Percentiles rank a stretch among this genome's conserved stretches.
Evolutionary conservation across 2,888 invertebrate genomes (phyloP).

Genomic region (Erpobdella octoculata): DNA sequence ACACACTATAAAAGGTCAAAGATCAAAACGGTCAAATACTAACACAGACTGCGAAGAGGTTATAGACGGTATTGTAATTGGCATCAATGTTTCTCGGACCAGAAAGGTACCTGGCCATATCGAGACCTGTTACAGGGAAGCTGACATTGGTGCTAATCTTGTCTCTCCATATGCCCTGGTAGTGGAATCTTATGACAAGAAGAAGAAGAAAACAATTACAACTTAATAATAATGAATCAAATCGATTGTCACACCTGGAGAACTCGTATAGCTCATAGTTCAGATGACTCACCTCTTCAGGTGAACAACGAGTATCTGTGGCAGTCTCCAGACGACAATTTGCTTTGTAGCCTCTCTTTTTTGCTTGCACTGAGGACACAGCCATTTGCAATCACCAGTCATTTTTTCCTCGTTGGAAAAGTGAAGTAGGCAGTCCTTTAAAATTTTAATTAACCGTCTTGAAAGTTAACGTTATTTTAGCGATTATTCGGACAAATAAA

Average conservation of each 20-base stretch:
- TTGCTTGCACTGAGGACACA: slow-evolving; percentile 72
- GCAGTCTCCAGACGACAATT: slow-evolving; percentile 73
- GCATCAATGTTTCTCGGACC: background rate
- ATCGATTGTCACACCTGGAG: no score
- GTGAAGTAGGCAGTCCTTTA: slow-evolving; percentile 71
- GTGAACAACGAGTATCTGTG: slow-evolving; percentile 75
- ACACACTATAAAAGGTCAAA: background rate
- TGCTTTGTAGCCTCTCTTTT: slow-evolving; percentile 73
- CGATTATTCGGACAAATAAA: no score
- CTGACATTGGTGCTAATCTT: slow-evolving; percentile 61
- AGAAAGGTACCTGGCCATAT: slow-evolving; percentile 46
- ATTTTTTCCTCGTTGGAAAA: slow-evolving; percentile 74
- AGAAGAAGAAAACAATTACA: no score
- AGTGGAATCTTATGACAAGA: slow-evolving; percentile 57
- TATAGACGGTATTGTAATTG: slow-evolving; percentile 55
- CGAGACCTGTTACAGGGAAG: slow-evolving; percentile 57
- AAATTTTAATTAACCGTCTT: no score
- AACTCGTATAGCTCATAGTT: no score
- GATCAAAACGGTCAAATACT: slow-evolving; percentile 36
- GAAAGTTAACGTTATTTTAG: no score
- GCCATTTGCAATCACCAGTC: slow-evolving; percentile 64
- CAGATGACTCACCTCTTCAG: slow-evolving; percentile 72
- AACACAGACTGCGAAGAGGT: slow-evolving; percentile 72
- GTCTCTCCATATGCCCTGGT: slow-evolving; percentile 55
- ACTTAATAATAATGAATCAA: no score